phyloP scores from a whole-genome alignment of 2,797 vertebrate species.

The Phrynocephalus forsythii region DNA sequence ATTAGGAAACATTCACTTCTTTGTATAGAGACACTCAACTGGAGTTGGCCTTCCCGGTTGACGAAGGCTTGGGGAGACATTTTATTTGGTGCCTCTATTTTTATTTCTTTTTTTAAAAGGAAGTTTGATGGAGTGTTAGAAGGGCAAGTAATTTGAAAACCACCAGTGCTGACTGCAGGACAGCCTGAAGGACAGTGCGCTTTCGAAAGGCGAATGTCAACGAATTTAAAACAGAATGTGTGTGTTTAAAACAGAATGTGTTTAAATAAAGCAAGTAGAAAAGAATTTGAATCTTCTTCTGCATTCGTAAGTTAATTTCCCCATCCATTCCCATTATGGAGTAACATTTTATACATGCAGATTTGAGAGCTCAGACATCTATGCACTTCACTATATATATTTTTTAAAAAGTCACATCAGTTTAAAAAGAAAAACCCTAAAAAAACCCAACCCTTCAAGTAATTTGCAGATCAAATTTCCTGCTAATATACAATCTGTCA shows the following conservation, averaged over 20 bases:
- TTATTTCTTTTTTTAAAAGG: slow-evolving; percentile 36
- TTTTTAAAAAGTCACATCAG: slow-evolving; percentile 59
- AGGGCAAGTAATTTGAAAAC: slow-evolving; percentile 3
- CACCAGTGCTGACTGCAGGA: slow-evolving; percentile 27
- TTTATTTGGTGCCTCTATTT: slow-evolving; percentile 43
- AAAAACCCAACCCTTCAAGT: slow-evolving; percentile 67
- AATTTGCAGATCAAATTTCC: slow-evolving; percentile 78
- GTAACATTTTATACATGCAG: slow-evolving; percentile 45
- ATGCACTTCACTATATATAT: slow-evolving; percentile 62
- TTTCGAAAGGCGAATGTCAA: slow-evolving; percentile 51
- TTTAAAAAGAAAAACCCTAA: slow-evolving; percentile 16
- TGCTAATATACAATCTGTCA: slow-evolving; percentile 77
- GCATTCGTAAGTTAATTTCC: slow-evolving; percentile 43
- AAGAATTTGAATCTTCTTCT: slow-evolving; percentile 47
- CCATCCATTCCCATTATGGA: slow-evolving; percentile 46
- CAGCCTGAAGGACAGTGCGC: slow-evolving; percentile 38
- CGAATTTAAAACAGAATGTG: slow-evolving; percentile 20
- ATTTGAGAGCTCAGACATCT: slow-evolving; percentile 63
- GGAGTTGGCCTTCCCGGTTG: slow-evolving; percentile 31
- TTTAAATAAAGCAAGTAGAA: slow-evolving; percentile 8
- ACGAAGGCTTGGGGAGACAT: slow-evolving; percentile 38
- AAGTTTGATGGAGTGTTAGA: slow-evolving; percentile 34
- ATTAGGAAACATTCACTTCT: slow-evolving; percentile 69
- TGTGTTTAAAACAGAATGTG: background rate
- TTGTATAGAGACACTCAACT: slow-evolving; percentile 69